These are phyloP conservation scores for Ceratina japonica DNA, from an alignment of 1,140 invertebrate species.

Conservation along the genomic window DNA sequence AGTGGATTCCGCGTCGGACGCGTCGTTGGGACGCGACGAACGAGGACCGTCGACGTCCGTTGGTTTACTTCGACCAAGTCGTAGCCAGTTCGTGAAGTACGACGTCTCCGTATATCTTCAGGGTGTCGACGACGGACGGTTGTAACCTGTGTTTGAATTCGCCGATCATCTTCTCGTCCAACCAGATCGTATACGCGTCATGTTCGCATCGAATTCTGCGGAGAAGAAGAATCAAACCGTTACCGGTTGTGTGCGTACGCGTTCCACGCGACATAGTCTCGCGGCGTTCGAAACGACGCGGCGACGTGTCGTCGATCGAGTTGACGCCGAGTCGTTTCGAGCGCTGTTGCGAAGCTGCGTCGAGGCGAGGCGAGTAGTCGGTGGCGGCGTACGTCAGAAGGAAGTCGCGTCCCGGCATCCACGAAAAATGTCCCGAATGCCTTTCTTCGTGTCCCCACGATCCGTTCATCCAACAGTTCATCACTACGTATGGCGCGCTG, in stretches of 20 bases:
- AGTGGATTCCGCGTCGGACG: too few relatives aligned
- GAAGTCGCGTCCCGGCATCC: constrained; percentile 76
- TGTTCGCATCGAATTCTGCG: constrained; percentile 72
- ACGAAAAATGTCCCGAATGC: constrained; percentile 73
- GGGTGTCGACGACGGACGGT: constrained; percentile 67
- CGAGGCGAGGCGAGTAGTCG: too few relatives aligned
- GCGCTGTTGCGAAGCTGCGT: too few relatives aligned
- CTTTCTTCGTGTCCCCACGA: constrained; percentile 76
- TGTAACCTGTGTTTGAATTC: constrained; percentile 74
- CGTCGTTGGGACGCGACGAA: too few relatives aligned
- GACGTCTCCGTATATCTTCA: constrained; percentile 75
- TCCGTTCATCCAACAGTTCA: constrained; percentile 77
- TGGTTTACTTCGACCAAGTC: constrained; percentile 17
- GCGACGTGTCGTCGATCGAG: too few relatives aligned
- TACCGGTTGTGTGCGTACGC: too few relatives aligned
- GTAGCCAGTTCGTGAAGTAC: constrained; percentile 69
- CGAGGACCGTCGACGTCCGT: too few relatives aligned
- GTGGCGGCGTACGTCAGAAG: constrained; percentile 69
- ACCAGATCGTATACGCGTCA: constrained; percentile 72
- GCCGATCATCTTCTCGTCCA: constrained; percentile 73
- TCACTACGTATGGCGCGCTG: constrained; percentile 72
- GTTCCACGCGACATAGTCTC: too few relatives aligned
- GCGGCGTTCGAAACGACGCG: too few relatives aligned
- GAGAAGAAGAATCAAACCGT: constrained; percentile 4
- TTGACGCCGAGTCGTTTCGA: too few relatives aligned